Evolutionary conservation across 2,888 invertebrate genomes (phyloP).

Genomic region (Drosophila rubida): DNA sequence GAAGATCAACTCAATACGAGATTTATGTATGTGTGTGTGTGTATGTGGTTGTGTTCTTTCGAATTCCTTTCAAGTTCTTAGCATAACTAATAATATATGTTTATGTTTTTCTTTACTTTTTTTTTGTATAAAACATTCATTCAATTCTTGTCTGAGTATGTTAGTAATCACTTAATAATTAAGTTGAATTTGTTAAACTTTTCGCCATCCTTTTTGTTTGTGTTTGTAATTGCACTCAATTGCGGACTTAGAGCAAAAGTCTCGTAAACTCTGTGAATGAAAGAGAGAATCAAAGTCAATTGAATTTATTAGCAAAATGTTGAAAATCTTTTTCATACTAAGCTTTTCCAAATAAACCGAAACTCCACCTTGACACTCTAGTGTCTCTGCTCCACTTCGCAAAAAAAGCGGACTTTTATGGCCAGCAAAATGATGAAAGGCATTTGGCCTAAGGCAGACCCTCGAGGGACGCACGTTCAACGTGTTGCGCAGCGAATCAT

Average conservation of each 20-base stretch:
- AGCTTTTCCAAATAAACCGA: not conserved
- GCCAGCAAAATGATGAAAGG: constrained; percentile 28
- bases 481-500: constrained; percentile 37
- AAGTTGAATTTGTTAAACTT: constrained; percentile 35
- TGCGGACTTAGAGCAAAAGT: constrained; percentile 81
- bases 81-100: constrained; percentile 32
- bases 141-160: constrained; percentile 71
- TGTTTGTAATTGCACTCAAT: constrained; percentile 18
- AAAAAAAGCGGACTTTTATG: constrained; percentile 24
- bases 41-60: constrained; percentile 34
- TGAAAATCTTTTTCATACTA: not conserved
- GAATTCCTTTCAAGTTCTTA: constrained; percentile 26
- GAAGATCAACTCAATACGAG: constrained; percentile 39
- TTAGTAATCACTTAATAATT: constrained; percentile 68
- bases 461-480: constrained; percentile 21
- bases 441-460: constrained; percentile 20
- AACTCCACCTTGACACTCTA: not conserved
- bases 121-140: constrained; percentile 62
- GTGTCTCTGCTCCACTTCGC: not conserved
- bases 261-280: constrained; percentile 81
- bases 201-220: constrained; percentile 21
- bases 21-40: constrained; percentile 31
- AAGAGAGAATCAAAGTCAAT: constrained; percentile 9
- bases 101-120: constrained; percentile 31
- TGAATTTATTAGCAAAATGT: not conserved